These are phyloP conservation scores for Hormaphis cornu DNA, from an alignment of 1,140 invertebrate species.

Conservation along the genomic window DNA sequence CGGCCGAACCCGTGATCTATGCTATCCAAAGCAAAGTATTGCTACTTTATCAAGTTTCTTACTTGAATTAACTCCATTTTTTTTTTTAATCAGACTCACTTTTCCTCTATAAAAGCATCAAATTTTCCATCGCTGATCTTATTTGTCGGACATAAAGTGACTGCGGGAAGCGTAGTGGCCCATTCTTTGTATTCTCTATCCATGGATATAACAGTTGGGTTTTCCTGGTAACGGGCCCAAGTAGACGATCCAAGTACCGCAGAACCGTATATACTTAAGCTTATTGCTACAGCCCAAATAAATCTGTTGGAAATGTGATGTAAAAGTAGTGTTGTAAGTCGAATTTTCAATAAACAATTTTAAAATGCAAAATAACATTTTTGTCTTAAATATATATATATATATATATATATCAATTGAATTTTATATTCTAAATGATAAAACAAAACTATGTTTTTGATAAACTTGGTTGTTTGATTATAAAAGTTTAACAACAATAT, in stretches of 20 bases:
- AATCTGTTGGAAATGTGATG: conserved; percentile 37
- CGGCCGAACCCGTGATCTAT: too few species aligned
- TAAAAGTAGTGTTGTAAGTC: not conserved
- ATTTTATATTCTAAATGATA: too few species aligned
- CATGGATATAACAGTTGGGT: conserved; percentile 62
- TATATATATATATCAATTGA: too few species aligned
- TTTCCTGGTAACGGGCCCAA: conserved; percentile 55
- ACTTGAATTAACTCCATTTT: too few species aligned
- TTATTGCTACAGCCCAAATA: conserved; percentile 45
- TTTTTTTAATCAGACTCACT: conserved; percentile 23
- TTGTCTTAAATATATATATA: not conserved
- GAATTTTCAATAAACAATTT: not conserved
- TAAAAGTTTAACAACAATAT: too few species aligned
- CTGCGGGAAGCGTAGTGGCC: conserved; percentile 58
- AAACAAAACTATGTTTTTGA: too few species aligned
- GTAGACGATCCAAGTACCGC: conserved; percentile 49
- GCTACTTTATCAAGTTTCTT: too few species aligned
- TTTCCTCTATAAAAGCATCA: conserved; percentile 45
- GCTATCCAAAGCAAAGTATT: too few species aligned
- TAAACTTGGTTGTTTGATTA: too few species aligned
- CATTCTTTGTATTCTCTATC: conserved; percentile 59
- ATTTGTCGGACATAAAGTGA: conserved; percentile 45
- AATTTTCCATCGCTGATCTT: conserved; percentile 41
- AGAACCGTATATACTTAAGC: conserved; percentile 43
- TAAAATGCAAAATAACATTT: not conserved